phyloP scores from a whole-genome alignment of 2,797 vertebrate species.

The Parotocinclus haroldoi region DNA sequence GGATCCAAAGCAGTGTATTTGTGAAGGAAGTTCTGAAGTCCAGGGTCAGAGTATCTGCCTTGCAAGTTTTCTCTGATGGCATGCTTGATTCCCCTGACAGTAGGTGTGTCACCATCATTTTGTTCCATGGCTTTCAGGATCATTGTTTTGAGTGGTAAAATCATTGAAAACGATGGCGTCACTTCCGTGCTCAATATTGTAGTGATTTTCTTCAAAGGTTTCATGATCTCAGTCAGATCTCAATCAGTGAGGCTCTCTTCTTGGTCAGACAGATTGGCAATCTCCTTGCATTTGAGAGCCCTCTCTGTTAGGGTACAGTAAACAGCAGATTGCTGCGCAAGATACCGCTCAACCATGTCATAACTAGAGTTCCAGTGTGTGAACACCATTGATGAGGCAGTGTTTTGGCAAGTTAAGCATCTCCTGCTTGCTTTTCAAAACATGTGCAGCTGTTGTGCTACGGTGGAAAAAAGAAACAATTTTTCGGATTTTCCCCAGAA shows the following conservation, averaged over 20 bases:
- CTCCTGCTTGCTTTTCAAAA: conserved; percentile 3
- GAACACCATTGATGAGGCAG: background rate
- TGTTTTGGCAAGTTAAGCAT: conserved; percentile 7
- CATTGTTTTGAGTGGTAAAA: conserved; percentile 22
- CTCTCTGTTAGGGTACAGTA: conserved; percentile 5
- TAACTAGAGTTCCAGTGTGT: conserved; percentile 7
- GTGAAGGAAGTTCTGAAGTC: conserved; percentile 1
- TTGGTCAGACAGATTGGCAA: too few species aligned
- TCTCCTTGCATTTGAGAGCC: conserved; percentile 6
- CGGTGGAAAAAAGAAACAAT: background rate
- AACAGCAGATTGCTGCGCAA: too few species aligned
- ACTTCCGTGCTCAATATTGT: conserved; percentile 31
- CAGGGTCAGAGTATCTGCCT: too few species aligned
- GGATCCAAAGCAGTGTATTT: conserved; percentile 13
- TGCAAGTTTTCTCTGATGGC: too few species aligned
- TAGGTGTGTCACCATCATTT: conserved; percentile 6
- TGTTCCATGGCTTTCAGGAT: conserved; percentile 25
- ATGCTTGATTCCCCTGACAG: too few species aligned
- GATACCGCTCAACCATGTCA: conserved; percentile 7
- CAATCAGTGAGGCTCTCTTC: too few species aligned
- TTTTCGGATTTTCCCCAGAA: too few species aligned
- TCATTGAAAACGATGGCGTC: conserved; percentile 30
- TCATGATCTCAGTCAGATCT: too few species aligned
- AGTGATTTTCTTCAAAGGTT: conserved; percentile 24
- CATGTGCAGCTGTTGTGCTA: background rate